These are phyloP conservation scores for Heptranchias perlo DNA, from an alignment of 2,113 vertebrate species.

Conservation along the genomic window DNA sequence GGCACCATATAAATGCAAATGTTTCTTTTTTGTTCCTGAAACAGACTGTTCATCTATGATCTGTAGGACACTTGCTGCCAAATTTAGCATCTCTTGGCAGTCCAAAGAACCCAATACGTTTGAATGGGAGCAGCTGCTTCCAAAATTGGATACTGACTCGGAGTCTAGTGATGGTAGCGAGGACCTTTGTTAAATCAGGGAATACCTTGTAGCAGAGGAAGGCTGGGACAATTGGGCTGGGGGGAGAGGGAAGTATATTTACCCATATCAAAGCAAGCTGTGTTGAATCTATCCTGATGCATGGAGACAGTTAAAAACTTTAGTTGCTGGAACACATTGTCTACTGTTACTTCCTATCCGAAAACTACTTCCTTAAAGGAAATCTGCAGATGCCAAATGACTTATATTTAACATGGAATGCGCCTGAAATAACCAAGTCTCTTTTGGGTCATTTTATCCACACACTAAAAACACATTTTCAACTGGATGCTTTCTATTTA, in stretches of 20 bases:
- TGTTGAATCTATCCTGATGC: neutral
- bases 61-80: neutral
- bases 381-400: conserved; percentile 5
- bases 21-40: neutral
- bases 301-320: neutral
- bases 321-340: neutral
- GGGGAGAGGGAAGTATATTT: neutral
- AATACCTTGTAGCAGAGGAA: neutral
- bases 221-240: neutral
- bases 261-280: neutral
- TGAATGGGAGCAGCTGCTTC: neutral
- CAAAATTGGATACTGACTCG: neutral
- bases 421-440: neutral
- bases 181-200: conserved; percentile 10
- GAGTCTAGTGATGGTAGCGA: neutral
- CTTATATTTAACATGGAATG: neutral
- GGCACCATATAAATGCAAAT: neutral
- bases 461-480: neutral
- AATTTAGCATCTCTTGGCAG: neutral
- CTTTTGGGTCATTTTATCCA: neutral
- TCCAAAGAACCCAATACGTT: neutral
- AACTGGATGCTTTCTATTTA: neutral
- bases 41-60: neutral
- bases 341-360: neutral
- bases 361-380: conserved; percentile 26